Evolutionary conservation across 2,797 vertebrate species (phyloP), one percentile per base, ranked within the genome.

Genomic region (Enteromius trimaculatus): DNA sequence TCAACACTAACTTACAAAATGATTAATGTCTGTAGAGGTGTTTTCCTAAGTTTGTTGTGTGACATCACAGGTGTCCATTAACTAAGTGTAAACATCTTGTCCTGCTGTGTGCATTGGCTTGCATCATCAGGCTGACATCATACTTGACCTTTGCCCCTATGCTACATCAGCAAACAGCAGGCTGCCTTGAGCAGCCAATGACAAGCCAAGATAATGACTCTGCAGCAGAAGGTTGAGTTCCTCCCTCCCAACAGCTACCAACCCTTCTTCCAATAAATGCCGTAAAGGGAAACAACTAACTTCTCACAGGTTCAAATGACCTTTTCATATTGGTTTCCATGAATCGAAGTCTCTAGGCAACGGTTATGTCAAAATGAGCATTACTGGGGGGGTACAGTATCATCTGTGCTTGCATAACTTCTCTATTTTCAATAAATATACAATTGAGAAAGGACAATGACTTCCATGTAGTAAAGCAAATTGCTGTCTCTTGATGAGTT

Each of bases 281-380:
- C 16, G 14, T 72, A 13, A 51, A 81, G 39, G 19, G 53, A 49
- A 81, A 72, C 29, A 64, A 62, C 68, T 31, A 72, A 74, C 37
- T 10, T 19, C 44, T 81, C 26, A 62, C 13, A 72, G 51, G 69
- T 62, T 81, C 42, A 37, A 23, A 72, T 81, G 8, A 62, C 68
- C 75, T 42, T 39, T 65, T 42, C 66, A 85, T 55, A 23, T 72
- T 10, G 16, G 79, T 77, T 23, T 81, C 21, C 29, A 69, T 21
- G 39, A 83, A 47, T 44, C 34, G 3, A 5, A 84, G 90, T 93
- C 87, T 94, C 92, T 88, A 92, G 88, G 92, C 92, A 93, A 93
- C 90, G n/a, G 76, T 23, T 66, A 58, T 55, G 72, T 66, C 17
- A 31, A 80, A 84, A 71, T 64, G 29, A 87, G 80, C 58, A 69